These are phyloP conservation scores for Anagyrus pseudococci DNA, from an alignment of 2,888 invertebrate genomes.

Conservation along the genomic window DNA sequence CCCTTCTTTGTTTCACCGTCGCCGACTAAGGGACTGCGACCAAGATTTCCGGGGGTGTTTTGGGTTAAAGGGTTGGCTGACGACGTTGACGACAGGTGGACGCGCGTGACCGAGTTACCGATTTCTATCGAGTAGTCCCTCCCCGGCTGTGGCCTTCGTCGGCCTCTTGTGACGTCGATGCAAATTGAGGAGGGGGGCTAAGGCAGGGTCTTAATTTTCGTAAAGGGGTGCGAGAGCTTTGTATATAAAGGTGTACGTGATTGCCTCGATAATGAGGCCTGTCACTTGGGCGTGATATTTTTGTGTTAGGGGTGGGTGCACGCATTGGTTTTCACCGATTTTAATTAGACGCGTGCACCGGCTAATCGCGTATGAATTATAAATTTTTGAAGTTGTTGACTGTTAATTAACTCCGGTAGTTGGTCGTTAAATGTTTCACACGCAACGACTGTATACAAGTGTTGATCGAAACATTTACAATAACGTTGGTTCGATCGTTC, in stretches of 20 bases:
- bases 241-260: too few species aligned
- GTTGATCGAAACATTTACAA: too few species aligned
- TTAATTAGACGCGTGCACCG: too few species aligned
- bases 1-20: too few species aligned
- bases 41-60: constrained; percentile 1
- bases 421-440: too few species aligned
- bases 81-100: constrained; percentile 15
- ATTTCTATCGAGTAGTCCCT: neutral
- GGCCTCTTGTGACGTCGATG: neutral
- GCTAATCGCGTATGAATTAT: too few species aligned
- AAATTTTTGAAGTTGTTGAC: too few species aligned
- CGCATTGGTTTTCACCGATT: neutral
- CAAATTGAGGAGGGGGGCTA: neutral
- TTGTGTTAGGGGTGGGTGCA: neutral
- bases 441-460: too few species aligned
- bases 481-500: too few species aligned
- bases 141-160: neutral
- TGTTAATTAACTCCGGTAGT: too few species aligned
- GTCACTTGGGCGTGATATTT: neutral
- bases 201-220: neutral
- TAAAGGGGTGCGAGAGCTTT: neutral
- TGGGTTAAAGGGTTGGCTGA: neutral
- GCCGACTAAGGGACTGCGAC: too few species aligned
- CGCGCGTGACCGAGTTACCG: constrained; percentile 5
- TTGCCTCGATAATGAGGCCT: neutral